These are phyloP conservation scores for Motacilla alba DNA, from an alignment of 2,113 vertebrate genomes.

Conservation along the genomic window DNA sequence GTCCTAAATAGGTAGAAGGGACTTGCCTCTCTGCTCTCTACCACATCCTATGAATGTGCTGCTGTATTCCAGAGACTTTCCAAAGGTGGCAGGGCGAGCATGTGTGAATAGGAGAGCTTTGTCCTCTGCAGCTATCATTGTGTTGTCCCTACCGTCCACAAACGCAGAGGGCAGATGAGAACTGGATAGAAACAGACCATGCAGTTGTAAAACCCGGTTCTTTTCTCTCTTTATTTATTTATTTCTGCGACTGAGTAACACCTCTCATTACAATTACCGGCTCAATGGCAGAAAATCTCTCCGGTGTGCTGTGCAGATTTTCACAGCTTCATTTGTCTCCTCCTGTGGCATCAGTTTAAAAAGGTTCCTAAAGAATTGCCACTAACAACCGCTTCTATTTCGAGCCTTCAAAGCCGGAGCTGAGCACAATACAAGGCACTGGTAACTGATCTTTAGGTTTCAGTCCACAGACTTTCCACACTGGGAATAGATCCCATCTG, in stretches of 20 bases:
- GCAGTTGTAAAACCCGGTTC: conserved; percentile 42
- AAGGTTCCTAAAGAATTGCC: conserved; percentile 59
- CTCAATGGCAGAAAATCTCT: conserved; percentile 52
- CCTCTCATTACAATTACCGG: conserved; percentile 66
- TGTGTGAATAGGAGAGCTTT: conserved; percentile 53
- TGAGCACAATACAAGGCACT: conserved; percentile 36
- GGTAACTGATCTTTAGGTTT: conserved; percentile 50
- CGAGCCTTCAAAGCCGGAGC: conserved; percentile 55
- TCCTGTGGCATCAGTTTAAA: conserved; percentile 51
- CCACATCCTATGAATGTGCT: background rate
- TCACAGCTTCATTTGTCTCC: conserved; percentile 64
- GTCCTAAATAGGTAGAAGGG: background rate
- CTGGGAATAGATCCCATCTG: conserved; percentile 54
- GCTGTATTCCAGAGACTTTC: conserved; percentile 15
- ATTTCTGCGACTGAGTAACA: conserved; percentile 61
- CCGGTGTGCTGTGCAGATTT: conserved; percentile 51
- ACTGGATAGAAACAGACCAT: conserved; percentile 41
- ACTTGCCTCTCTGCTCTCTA: background rate
- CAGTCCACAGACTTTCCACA: conserved; percentile 44
- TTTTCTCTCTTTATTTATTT: conserved; percentile 39
- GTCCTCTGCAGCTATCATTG: conserved; percentile 47
- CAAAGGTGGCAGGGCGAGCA: conserved; percentile 13
- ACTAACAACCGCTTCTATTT: conserved; percentile 65
- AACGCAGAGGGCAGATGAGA: conserved; percentile 43
- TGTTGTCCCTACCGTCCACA: background rate